Evolutionary conservation across 2,113 vertebrate species (phyloP), one percentile per base, ranked within the genome.

Genomic region (Platanista minor): DNA sequence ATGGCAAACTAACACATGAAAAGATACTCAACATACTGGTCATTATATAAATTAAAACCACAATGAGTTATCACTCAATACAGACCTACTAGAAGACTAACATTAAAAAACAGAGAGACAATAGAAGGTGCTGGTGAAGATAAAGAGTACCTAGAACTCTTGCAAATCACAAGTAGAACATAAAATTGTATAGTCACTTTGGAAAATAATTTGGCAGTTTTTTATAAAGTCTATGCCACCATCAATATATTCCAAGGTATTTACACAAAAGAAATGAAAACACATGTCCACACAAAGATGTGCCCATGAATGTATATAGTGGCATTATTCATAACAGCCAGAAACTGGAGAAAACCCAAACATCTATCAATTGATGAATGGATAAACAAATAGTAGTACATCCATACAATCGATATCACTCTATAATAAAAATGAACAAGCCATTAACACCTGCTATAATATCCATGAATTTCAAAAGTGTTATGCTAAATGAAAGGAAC

Each of bases 361-460:
- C 36, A 49, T 52, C 57, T 88, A 84, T 54, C 33, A 81, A 87
- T 5, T 71, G 31, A 41, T 84, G 77, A 95, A 64, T 36, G 27
- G 25, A 84, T 83, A 87, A 95, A 91, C 17, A 93, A 93, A 90
- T 20, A 93, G 29, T 54, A 71, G 11, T 64, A 72, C 23, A 96
- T 57, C 18, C 78, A 78, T 61, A 69, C 8, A 87, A n/a, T 15
- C 36, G 18, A 71, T 66, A 91, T 29, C 59, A 86, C 31, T 72
- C 49, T 59, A 49, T 46, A 57, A 66, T 85, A 80, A 91, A 91
- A 75, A 39, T 14, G 15, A 67, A 81, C 54, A 85, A 74, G 71
- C 64, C 0, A 86, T 10, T 74, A 88, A 69, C 9, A 95, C 39
- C 85, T 17, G 31, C 21, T 84, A 4, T 33, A 69, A 89, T 11